Conservation (phyloP, 2,888 invertebrate genomes). For the Drosophila seclusa region DNA sequence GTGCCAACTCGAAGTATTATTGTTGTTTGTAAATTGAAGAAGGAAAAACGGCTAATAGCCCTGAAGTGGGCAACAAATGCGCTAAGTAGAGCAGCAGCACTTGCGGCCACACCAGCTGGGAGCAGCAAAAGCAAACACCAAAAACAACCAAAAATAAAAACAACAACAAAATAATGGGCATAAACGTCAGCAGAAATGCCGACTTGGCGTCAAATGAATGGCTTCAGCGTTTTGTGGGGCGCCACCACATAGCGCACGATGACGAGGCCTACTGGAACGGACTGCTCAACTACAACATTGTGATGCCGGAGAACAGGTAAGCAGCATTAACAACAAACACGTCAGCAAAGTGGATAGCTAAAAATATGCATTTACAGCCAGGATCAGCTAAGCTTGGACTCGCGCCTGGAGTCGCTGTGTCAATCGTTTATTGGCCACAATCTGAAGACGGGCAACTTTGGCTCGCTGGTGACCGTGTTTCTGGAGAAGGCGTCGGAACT, state of each 20-base stretch:
- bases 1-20: slow-evolving; percentile 57
- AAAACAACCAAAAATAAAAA: not conserved
- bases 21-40: slow-evolving; percentile 42
- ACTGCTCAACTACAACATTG: slow-evolving; percentile 95
- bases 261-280: slow-evolving; percentile 98
- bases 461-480: slow-evolving; percentile 94
- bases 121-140: slow-evolving; percentile 16
- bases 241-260: slow-evolving; percentile 89
- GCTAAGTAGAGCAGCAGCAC: slow-evolving; percentile 37
- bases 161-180: slow-evolving; percentile 88
- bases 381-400: slow-evolving; percentile 93
- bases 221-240: slow-evolving; percentile 91
- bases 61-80: slow-evolving; percentile 38
- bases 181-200: slow-evolving; percentile 91
- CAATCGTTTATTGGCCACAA: slow-evolving; percentile 94
- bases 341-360: slow-evolving; percentile 12
- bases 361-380: slow-evolving; percentile 87
- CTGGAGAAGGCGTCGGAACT: slow-evolving; percentile 92
- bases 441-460: slow-evolving; percentile 94
- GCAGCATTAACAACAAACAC: not conserved
- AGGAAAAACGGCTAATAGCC: slow-evolving; percentile 32
- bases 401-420: slow-evolving; percentile 90
- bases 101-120: slow-evolving; percentile 17
- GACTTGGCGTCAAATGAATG: slow-evolving; percentile 93
- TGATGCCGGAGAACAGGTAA: slow-evolving; percentile 91